Conservation (phyloP, 2,113 vertebrate species). For the Pimephales promelas region DNA sequence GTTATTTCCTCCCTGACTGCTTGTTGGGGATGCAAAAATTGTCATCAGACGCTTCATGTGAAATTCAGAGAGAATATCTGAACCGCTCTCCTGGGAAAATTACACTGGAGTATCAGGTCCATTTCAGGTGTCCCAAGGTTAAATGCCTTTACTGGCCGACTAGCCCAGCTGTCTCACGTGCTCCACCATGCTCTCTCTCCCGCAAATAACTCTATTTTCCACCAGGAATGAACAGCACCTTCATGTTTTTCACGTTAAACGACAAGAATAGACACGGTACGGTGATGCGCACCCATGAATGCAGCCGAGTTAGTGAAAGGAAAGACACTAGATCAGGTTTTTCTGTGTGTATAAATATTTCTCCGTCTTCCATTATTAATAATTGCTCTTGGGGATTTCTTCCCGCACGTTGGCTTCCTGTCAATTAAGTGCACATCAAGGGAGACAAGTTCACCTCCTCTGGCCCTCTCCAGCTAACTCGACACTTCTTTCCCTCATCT, state of each 20-base stretch:
- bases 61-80: conserved; percentile 10
- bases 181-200: neutral
- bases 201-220: conserved; percentile 17
- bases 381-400: conserved; percentile 68
- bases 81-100: neutral
- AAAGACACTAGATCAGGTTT: conserved; percentile 60
- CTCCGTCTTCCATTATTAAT: conserved; percentile 69
- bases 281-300: neutral
- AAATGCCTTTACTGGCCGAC: conserved; percentile 3
- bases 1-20: conserved; percentile 19
- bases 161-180: neutral
- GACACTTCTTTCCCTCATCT: conserved; percentile 57
- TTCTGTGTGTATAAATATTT: conserved; percentile 65
- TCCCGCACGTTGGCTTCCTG: conserved; percentile 63
- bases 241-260: neutral
- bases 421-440: conserved; percentile 77
- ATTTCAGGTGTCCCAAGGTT: conserved; percentile 27
- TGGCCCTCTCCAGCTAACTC: conserved; percentile 59
- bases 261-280: neutral
- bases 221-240: neutral
- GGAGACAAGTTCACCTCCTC: conserved; percentile 72
- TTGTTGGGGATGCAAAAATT: conserved; percentile 18
- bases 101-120: conserved; percentile 8
- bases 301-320: conserved; percentile 62
- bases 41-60: conserved; percentile 6